Evolutionary conservation across 2,888 invertebrate species (phyloP).

Genomic region (Mythimna lalbum): DNA sequence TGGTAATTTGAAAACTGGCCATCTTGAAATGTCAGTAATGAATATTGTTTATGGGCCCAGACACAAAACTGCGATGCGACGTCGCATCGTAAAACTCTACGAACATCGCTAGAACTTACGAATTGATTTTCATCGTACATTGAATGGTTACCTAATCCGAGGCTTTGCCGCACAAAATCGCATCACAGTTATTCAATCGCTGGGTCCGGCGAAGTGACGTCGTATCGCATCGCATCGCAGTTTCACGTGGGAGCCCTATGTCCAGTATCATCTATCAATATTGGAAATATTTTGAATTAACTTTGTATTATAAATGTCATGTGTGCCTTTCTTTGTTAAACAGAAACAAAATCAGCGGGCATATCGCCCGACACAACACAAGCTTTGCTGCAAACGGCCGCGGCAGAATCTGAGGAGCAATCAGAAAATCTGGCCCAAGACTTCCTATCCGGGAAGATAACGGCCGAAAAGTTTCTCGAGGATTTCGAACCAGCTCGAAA

Average conservation of each 20-base stretch:
- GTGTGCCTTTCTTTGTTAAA: conserved; percentile 66
- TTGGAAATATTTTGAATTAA: background rate
- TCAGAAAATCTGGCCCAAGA: conserved; percentile 96
- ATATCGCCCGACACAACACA: conserved; percentile 96
- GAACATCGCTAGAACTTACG: no score
- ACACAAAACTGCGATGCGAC: no score
- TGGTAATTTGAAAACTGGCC: background rate
- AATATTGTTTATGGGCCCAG: no score
- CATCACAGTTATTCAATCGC: no score
- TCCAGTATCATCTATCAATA: background rate
- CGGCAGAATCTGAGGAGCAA: conserved; percentile 98
- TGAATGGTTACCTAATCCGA: no score
- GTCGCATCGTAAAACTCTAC: no score
- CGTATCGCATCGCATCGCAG: no score
- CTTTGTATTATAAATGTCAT: background rate
- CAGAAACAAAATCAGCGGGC: conserved; percentile 94
- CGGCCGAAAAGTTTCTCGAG: conserved; percentile 96
- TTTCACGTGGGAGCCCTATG: background rate
- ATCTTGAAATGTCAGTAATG: background rate
- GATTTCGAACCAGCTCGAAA: conserved; percentile 94
- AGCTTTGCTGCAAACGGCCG: conserved; percentile 97
- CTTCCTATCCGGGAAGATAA: conserved; percentile 93
- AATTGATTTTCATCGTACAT: no score
- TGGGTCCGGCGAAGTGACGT: no score
- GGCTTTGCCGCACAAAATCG: no score